These are phyloP conservation scores for Zaprionus camerounensis DNA, from an alignment of 1,140 invertebrate species.

Conservation along the genomic window DNA sequence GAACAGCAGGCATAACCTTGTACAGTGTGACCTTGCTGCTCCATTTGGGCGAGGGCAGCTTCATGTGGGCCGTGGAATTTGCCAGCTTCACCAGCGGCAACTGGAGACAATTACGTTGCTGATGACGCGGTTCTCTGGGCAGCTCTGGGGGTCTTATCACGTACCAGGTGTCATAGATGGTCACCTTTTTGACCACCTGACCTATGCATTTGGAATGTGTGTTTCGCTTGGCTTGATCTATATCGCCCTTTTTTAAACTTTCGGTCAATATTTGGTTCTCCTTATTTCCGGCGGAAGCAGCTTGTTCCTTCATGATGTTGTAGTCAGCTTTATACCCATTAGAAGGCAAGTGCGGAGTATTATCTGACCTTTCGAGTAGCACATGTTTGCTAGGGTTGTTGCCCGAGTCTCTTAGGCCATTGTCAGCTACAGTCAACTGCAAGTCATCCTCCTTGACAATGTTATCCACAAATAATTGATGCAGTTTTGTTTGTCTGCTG, in stretches of 20 bases:
- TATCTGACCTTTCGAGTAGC: neutral
- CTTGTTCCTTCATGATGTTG: neutral
- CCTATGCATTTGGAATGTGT: neutral
- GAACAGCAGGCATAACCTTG: constrained; percentile 48
- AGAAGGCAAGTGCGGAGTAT: neutral
- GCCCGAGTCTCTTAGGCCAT: neutral
- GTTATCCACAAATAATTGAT: constrained; percentile 10
- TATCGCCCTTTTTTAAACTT: neutral
- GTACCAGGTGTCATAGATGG: constrained; percentile 81
- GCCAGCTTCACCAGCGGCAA: constrained; percentile 73
- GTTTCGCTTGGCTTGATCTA: neutral
- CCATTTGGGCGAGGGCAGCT: constrained; percentile 65
- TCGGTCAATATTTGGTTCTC: neutral
- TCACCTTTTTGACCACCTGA: constrained; percentile 63
- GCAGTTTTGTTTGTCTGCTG: neutral
- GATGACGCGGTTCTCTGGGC: neutral
- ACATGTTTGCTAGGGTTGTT: neutral
- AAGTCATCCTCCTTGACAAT: constrained; percentile 6
- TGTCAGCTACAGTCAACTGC: neutral
- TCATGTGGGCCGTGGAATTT: constrained; percentile 60
- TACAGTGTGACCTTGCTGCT: constrained; percentile 74
- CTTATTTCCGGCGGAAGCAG: neutral
- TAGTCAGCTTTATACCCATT: neutral
- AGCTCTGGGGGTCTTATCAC: constrained; percentile 54
- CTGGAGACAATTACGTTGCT: constrained; percentile 62